Evolutionary conservation across 1,140 invertebrate species (phyloP).

Genomic region (Macrobrachium nipponense): DNA sequence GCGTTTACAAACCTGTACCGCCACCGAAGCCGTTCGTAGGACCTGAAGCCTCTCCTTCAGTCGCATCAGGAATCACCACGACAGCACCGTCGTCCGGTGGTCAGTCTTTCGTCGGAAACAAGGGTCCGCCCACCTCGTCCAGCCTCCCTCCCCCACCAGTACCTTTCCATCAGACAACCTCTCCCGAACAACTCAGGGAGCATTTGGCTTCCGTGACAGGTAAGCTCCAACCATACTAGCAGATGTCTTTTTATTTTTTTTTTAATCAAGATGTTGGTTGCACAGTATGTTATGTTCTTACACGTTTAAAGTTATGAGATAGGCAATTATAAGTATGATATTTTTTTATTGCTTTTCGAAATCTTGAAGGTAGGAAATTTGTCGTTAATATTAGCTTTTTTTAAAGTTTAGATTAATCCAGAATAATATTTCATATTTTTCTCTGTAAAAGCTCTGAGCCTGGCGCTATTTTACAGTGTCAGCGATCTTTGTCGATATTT

Average conservation of each 20-base stretch:
- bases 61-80: not conserved
- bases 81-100: not conserved
- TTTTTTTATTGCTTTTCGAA: too few species aligned
- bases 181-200: slow-evolving; percentile 17
- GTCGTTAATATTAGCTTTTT: too few species aligned
- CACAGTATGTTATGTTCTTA: too few species aligned
- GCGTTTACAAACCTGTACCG: slow-evolving; percentile 40
- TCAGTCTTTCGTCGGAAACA: not conserved
- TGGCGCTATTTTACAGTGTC: too few species aligned
- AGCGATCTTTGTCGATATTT: too few species aligned
- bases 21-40: slow-evolving; percentile 33
- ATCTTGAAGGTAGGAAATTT: too few species aligned
- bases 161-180: not conserved
- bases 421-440: too few species aligned
- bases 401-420: too few species aligned
- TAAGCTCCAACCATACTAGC: not conserved
- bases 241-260: not conserved
- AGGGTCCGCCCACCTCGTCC: not conserved
- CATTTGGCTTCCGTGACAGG: slow-evolving; percentile 29
- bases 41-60: not conserved
- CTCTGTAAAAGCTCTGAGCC: too few species aligned
- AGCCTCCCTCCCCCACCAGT: not conserved
- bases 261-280: not conserved
- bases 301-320: too few species aligned
- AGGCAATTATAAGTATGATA: too few species aligned